Base-by-base conservation (phyloP, 2,113 vertebrate species). In the Chamaetylas fuelleborni region DNA sequence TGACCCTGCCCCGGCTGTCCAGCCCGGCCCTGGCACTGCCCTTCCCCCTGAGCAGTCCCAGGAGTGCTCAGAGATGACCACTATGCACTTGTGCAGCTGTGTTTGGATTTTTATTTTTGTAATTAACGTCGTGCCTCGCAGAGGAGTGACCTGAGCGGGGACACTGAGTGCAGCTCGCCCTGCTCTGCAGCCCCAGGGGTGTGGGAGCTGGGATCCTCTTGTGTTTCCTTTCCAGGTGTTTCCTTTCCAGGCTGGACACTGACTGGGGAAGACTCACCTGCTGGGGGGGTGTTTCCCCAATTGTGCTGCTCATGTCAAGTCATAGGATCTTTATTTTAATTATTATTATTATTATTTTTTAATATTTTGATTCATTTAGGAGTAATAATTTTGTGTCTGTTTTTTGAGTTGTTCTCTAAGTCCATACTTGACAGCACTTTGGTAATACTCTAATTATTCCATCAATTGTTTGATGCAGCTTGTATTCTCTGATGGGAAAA, bases 401-500 rank as follows among this genome's bases (percentile, higher is more conserved):
- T 91, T 91, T 77, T 73, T n/a, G 50, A 43, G 84, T 87, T 88
- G 88, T 76, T 90, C 92, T 91, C 54, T 22, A 78, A 88, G 89
- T 84, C 93, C 85, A 43, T 76, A 95, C 83, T 91, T 93, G 96
- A 93, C 88, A 88, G 91, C 91, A 91, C 87, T 96, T 95, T 92
- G 91, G 87, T 95, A 89, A 92, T 90, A 81, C 76, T 72, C 85
- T 58, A 72, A 88, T 95, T 97, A 95, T 95, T 87, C 93, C 96
- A 97, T 96, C 96, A 95, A 93, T 96, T 97, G 86, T 97, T 97
- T 96, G 96, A 95, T 97, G 97, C 94, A 93, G 93, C 38, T 94
- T 23, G 95, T 96, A 96, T 97, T 97, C 97, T 97, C 96, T 1
- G 38, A 96, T 96, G 96, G 96, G 96, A 96, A 97, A 92, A 92